Percentiles rank a stretch among this genome's conserved stretches.
Evolutionary conservation across 2,113 vertebrate species (phyloP).

Genomic region (Amazona guildingii): DNA sequence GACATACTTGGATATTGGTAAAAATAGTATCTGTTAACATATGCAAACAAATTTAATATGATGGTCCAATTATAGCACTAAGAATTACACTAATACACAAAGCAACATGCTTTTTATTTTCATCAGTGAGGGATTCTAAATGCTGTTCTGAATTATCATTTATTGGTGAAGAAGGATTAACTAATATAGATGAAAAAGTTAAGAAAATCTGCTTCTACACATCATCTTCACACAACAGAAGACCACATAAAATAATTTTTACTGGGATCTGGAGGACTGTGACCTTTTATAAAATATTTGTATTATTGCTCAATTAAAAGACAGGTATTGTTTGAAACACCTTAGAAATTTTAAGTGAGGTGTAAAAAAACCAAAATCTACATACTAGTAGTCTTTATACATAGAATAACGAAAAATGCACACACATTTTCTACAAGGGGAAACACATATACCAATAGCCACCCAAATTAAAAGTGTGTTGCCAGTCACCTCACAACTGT

Average conservation of each 20-base stretch:
- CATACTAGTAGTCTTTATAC: neutral
- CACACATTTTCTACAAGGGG: neutral
- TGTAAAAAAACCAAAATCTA: neutral
- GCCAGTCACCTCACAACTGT: rapidly evolving
- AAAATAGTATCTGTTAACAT: neutral
- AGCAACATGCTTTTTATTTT: neutral
- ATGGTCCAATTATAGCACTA: neutral
- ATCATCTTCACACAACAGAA: neutral
- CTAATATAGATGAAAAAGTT: neutral
- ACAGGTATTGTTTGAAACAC: neutral
- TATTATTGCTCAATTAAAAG: neutral
- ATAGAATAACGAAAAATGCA: neutral
- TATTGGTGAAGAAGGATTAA: neutral
- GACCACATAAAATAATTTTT: neutral
- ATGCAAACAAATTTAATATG: neutral
- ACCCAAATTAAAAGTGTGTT: neutral
- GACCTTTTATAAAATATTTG: neutral
- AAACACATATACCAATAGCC: neutral
- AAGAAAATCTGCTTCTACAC: neutral
- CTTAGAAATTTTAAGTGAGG: neutral
- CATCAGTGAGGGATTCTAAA: neutral
- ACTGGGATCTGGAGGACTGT: neutral
- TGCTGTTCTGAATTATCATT: neutral
- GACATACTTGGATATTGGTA: neutral
- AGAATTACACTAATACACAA: neutral